Conservation (phyloP, 2,797 vertebrate species). For the Alfaro cultratus region DNA sequence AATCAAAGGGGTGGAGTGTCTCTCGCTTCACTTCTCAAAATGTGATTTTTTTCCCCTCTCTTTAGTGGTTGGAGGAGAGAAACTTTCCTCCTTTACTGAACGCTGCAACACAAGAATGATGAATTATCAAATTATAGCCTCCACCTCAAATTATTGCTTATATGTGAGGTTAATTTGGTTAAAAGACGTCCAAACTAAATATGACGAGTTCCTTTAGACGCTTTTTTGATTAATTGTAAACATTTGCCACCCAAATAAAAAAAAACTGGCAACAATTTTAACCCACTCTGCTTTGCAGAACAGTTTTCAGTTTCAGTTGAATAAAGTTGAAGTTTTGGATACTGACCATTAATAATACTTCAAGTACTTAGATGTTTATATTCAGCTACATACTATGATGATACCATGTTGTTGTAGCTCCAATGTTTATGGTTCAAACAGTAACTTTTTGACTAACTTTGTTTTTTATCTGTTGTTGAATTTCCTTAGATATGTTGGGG, state of each 20-base stretch:
- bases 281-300: not conserved
- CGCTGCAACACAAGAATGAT: not conserved
- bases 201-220: not conserved
- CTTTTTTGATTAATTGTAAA: not conserved
- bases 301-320: too few relatives aligned
- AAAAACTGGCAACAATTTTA: not conserved
- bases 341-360: too few relatives aligned
- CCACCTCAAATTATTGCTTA: slow-evolving; percentile 2
- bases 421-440: too few relatives aligned
- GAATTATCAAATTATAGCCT: slow-evolving; percentile 9
- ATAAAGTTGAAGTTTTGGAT: too few relatives aligned
- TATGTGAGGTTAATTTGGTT: slow-evolving; percentile 3
- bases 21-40: slow-evolving; percentile 13
- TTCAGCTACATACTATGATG: too few relatives aligned
- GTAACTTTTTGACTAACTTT: too few relatives aligned
- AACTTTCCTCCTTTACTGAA: slow-evolving; percentile 5
- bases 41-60: slow-evolving; percentile 4
- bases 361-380: too few relatives aligned
- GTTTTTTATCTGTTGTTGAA: not conserved
- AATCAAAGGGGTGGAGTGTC: slow-evolving; percentile 35
- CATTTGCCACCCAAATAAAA: not conserved
- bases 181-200: not conserved
- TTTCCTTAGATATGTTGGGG: not conserved
- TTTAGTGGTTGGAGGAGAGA: slow-evolving; percentile 10
- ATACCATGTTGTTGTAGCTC: too few relatives aligned